These are phyloP conservation scores for Gari tellinella DNA, from an alignment of 2,888 invertebrate species.

Conservation along the genomic window DNA sequence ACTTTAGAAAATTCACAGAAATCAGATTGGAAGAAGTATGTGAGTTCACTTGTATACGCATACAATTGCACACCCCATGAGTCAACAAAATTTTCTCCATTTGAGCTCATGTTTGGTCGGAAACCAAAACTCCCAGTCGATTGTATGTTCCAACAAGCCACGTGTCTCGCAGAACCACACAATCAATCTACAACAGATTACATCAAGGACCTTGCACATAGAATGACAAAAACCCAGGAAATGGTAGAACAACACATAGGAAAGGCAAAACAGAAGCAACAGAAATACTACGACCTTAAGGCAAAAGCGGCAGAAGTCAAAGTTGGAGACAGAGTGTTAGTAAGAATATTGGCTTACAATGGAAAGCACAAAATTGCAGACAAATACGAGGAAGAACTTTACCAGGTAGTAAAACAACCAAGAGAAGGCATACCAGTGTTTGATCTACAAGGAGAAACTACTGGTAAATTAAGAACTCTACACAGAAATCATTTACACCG, in stretches of 20 bases:
- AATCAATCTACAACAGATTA: too few species aligned
- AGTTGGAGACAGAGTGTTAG: conserved; percentile 18
- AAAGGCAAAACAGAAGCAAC: conserved; percentile 11
- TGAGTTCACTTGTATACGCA: conserved; percentile 13
- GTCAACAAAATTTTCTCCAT: conserved; percentile 36
- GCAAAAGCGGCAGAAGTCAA: conserved; percentile 1
- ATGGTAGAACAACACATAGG: conserved; percentile 6
- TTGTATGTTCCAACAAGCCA: too few species aligned
- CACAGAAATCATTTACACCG: conserved; percentile 12
- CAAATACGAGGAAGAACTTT: conserved; percentile 16
- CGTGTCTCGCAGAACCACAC: too few species aligned
- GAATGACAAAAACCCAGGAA: not conserved
- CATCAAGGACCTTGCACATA: conserved; percentile 2
- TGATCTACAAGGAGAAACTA: not conserved
- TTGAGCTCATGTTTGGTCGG: conserved; percentile 33
- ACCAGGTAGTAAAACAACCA: conserved; percentile 21
- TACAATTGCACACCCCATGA: conserved; percentile 35
- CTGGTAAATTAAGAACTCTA: not conserved
- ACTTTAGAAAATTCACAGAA: conserved; percentile 23
- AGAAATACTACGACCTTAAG: conserved; percentile 13
- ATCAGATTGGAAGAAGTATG: conserved; percentile 26
- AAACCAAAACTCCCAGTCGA: conserved; percentile 43
- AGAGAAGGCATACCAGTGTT: too few species aligned
- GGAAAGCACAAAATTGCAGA: too few species aligned
- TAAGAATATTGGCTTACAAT: conserved; percentile 1